Evolutionary conservation across 2,113 vertebrate genomes (phyloP).

Genomic region (Hippocampus zosterae): DNA sequence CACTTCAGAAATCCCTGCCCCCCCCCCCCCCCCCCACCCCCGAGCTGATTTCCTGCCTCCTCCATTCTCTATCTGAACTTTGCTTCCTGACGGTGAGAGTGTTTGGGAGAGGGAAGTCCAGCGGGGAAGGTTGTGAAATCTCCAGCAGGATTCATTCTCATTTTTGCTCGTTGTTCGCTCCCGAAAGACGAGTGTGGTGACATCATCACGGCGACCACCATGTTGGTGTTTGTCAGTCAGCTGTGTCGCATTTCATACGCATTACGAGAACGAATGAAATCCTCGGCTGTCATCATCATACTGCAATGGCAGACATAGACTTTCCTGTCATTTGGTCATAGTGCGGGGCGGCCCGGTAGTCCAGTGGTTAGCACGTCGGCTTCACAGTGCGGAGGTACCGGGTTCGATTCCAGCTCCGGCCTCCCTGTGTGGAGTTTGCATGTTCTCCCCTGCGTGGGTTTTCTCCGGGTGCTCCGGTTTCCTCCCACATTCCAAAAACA

Average conservation of each 20-base stretch:
- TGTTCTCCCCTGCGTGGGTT: no score
- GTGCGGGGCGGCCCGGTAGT: no score
- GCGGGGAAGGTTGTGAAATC: conserved; percentile 49
- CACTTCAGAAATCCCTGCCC: neutral
- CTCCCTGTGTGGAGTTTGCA: no score
- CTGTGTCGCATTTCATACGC: neutral
- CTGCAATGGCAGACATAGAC: neutral
- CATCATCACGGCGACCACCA: conserved; percentile 32
- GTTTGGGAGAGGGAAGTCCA: conserved; percentile 1
- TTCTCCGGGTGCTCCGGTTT: no score
- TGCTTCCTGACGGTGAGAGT: neutral
- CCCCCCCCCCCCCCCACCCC: conserved; percentile 15
- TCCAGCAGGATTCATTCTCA: conserved; percentile 12
- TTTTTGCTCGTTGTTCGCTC: conserved; percentile 41
- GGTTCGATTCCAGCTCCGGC: no score
- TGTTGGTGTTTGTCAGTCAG: conserved; percentile 14
- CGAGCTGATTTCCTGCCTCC: conserved; percentile 24
- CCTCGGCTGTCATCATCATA: neutral
- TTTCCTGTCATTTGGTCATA: neutral
- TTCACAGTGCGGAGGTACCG: no score
- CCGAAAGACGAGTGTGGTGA: conserved; percentile 24
- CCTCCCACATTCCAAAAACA: no score
- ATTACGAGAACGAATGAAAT: neutral
- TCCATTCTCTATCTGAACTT: neutral
- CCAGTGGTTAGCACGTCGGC: no score